These are phyloP conservation scores for Papilio gigon DNA, from an alignment of 2,888 invertebrate species.

Conservation along the genomic window DNA sequence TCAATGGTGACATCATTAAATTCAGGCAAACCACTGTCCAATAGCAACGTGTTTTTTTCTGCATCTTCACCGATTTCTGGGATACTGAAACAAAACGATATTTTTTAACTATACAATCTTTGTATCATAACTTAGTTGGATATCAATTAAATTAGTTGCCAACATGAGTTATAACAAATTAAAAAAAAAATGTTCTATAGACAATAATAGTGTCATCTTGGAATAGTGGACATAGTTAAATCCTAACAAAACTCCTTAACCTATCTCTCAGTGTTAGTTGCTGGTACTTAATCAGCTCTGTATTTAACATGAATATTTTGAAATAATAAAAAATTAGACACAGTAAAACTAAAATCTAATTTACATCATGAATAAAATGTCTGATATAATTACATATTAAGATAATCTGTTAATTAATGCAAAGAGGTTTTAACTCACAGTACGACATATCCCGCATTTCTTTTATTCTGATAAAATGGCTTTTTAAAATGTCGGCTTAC, in stretches of 20 bases:
- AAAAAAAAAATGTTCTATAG: neutral
- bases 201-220: no score
- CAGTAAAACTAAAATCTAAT: neutral
- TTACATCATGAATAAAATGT: neutral
- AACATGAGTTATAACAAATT: neutral
- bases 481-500: slow-evolving; percentile 68
- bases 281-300: neutral
- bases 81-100: slow-evolving; percentile 78
- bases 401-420: slow-evolving; percentile 8
- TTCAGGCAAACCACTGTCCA: slow-evolving; percentile 89
- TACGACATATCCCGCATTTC: slow-evolving; percentile 86
- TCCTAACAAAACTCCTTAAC: no score
- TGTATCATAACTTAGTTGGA: no score
- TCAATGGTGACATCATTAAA: slow-evolving; percentile 91
- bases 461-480: slow-evolving; percentile 79
- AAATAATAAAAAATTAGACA: neutral
- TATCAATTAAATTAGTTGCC: neutral
- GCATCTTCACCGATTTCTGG: slow-evolving; percentile 93
- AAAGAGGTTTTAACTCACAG: slow-evolving; percentile 81
- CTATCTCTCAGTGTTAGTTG: neutral
- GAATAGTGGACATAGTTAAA: no score
- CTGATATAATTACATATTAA: neutral
- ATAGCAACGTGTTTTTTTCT: slow-evolving; percentile 88
- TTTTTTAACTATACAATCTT: slow-evolving; percentile 34
- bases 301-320: slow-evolving; percentile 35